These are phyloP conservation scores for Miopithecus talapoin DNA, from an alignment of 2,797 vertebrate genomes.

Conservation along the genomic window DNA sequence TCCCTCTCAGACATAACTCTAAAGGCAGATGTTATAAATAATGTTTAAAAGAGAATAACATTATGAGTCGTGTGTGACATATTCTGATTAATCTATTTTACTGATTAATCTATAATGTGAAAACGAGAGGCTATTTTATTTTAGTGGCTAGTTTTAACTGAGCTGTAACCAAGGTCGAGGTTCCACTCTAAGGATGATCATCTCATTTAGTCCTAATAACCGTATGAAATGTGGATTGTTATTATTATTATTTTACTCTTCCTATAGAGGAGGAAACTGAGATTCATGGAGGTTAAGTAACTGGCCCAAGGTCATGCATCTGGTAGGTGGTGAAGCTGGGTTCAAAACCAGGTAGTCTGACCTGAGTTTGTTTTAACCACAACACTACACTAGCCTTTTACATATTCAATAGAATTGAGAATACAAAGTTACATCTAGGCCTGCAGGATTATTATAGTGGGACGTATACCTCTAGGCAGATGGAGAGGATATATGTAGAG, in stretches of 20 bases:
- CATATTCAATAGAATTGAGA: neutral
- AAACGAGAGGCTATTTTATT: neutral
- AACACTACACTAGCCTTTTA: neutral
- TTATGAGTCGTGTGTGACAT: neutral
- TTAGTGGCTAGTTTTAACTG: neutral
- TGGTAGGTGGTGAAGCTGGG: neutral
- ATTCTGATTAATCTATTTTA: neutral
- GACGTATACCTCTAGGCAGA: neutral
- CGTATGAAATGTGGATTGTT: neutral
- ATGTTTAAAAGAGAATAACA: neutral
- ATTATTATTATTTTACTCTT: neutral
- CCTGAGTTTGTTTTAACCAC: neutral
- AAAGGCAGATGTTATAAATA: neutral
- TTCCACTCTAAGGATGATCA: neutral
- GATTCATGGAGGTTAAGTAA: neutral
- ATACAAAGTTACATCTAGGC: neutral
- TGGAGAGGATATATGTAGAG: accelerated
- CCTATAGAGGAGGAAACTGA: neutral
- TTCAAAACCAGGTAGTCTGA: neutral
- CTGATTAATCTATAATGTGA: neutral
- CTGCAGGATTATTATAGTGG: neutral
- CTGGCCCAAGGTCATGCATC: neutral
- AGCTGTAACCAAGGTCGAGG: neutral
- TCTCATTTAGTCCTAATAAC: neutral
- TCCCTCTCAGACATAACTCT: neutral